Evolutionary conservation across 2,888 invertebrate species (phyloP), one percentile per base, ranked within the genome.

Genomic region (Laothoe populi): DNA sequence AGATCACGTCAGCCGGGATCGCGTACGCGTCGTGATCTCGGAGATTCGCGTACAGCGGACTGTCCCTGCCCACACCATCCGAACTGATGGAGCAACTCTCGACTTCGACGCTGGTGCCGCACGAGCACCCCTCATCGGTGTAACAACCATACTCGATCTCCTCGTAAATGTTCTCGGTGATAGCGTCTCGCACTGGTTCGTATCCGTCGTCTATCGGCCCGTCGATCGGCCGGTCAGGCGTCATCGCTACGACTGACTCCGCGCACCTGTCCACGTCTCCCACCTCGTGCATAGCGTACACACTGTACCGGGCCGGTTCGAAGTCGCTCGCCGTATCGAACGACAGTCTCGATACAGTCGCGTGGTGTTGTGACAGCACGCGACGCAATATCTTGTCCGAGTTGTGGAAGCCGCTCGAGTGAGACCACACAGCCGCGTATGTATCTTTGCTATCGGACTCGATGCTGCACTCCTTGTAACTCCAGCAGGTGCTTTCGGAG

Each of bases 151-250:
- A 89, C 53, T 90, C 92, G 49, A 92, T 92, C 72, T 92, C 92
- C 70, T 92, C 92, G 87, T 92, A 92, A 66, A 90, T 91, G 66
- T 92, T 92, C 63, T 92, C 92, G 87, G 84, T 85, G 44, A 90
- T 71, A 65, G 90, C 90, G 78, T 91, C 92, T 68, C 87, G 86
- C 26, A 91, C 90, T 5, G 88, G 89, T 80, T 92, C 92, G 81
- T 90, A 91, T 64, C 88, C 90, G 83, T 89, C 89, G 80, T 90
- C 91, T 82, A 77, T 73, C 80, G 89, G 85, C 78, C 82, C 89
- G 80, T 90, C 91, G 82, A 77, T 73, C 80, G 89, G 85, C 78
- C 82, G 81, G 82, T 84, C 88, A 75, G 90, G 87, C 83, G 91
- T 88, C 92, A 91, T 90, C 64, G 73, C 82, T 70, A 64, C 83